Conservation (phyloP, 2,888 invertebrate genomes). For the Himalopsyche japonica region DNA sequence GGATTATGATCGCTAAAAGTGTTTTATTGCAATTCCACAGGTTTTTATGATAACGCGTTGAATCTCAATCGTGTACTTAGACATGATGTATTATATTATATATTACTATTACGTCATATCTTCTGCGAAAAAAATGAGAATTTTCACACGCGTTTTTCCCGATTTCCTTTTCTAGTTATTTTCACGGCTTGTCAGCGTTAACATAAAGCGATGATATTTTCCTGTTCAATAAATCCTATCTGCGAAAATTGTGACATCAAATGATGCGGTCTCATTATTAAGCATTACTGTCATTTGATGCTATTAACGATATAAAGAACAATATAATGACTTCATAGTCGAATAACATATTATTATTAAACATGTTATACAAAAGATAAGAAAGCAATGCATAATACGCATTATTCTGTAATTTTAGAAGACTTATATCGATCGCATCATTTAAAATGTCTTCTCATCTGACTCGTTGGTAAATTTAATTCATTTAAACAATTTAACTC, state of each 20-base stretch:
- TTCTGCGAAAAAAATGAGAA: background rate
- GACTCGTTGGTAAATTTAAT: too few species aligned
- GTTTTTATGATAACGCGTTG: background rate
- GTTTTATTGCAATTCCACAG: constrained; percentile 1
- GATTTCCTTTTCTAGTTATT: background rate
- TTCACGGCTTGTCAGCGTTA: background rate
- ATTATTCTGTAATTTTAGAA: too few species aligned
- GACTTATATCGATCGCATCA: too few species aligned
- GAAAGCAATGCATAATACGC: too few species aligned
- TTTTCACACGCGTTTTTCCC: background rate
- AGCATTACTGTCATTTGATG: background rate
- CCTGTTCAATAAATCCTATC: background rate
- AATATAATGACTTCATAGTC: too few species aligned
- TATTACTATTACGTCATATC: background rate
- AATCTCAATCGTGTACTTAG: background rate
- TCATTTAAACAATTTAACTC: background rate
- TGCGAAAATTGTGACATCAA: background rate
- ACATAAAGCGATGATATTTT: background rate
- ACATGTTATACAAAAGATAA: too few species aligned
- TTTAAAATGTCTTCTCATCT: too few species aligned
- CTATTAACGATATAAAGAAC: background rate
- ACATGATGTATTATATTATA: background rate
- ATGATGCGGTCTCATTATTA: background rate
- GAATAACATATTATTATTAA: too few species aligned
- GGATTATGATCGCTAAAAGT: constrained; percentile 1